Evolutionary conservation across 2,797 vertebrate species (phyloP).

Genomic region (Dipus sagitta): DNA sequence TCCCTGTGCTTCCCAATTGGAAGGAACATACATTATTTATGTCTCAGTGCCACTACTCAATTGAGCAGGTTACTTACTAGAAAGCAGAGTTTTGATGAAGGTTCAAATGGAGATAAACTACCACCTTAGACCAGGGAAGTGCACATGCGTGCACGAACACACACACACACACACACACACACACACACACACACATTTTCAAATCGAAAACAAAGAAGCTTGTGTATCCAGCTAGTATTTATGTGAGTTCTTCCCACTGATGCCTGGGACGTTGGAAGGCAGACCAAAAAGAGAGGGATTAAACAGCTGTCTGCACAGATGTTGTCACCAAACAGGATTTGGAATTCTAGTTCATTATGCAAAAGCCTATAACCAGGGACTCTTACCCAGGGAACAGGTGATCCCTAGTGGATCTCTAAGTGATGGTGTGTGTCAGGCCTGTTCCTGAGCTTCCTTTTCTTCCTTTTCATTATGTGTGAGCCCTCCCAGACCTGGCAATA

Average conservation of each 20-base stretch:
- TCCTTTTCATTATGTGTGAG: neutral
- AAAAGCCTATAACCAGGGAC: slow-evolving; percentile 24
- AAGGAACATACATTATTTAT: slow-evolving; percentile 38
- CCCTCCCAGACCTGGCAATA: neutral
- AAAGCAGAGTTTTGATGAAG: slow-evolving; percentile 32
- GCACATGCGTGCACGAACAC: too few species aligned
- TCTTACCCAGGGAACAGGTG: slow-evolving; percentile 25
- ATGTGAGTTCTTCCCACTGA: slow-evolving; percentile 44
- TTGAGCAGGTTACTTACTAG: slow-evolving; percentile 19
- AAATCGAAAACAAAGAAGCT: slow-evolving; percentile 66
- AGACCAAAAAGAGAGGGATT: slow-evolving; percentile 20
- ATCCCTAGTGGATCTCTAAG: slow-evolving; percentile 36
- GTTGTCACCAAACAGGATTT: slow-evolving; percentile 63
- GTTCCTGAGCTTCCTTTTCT: neutral
- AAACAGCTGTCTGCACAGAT: slow-evolving; percentile 68
- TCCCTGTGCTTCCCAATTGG: neutral
- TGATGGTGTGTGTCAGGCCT: neutral
- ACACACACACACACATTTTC: neutral
- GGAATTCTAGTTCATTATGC: slow-evolving; percentile 52
- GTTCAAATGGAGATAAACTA: slow-evolving; percentile 62
- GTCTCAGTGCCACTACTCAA: neutral
- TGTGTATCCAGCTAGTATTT: slow-evolving; percentile 66
- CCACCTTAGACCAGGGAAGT: neutral
- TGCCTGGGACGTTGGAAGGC: slow-evolving; percentile 58
- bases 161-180: too few species aligned